Conservation (phyloP, 2,888 invertebrate species). For the Brachyptera risi region DNA sequence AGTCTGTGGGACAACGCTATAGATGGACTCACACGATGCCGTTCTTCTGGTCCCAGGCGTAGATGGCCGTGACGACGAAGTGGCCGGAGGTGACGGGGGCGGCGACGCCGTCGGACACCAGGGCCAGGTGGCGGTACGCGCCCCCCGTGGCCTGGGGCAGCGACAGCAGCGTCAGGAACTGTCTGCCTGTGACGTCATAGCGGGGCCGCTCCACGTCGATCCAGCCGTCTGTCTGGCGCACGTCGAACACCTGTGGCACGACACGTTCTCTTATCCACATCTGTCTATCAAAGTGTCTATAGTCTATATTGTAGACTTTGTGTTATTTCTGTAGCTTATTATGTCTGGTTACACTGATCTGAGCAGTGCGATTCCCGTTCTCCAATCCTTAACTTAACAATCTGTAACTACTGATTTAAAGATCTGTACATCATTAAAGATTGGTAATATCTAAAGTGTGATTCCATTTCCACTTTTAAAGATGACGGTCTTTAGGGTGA, state of each 20-base stretch:
- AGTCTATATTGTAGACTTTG: too few species aligned
- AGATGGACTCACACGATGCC: constrained; percentile 54
- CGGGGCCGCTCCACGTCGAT: constrained; percentile 54
- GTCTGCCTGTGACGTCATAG: constrained; percentile 47
- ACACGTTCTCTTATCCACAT: too few species aligned
- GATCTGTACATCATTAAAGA: too few species aligned
- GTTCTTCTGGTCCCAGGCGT: constrained; percentile 58
- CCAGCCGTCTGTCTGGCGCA: constrained; percentile 63
- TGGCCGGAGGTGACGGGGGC: constrained; percentile 54
- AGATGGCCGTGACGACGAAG: constrained; percentile 55
- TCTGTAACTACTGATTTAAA: too few species aligned
- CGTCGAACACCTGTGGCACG: not conserved
- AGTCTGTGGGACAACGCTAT: not conserved
- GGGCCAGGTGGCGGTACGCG: constrained; percentile 42
- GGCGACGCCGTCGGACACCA: constrained; percentile 36
- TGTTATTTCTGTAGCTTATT: too few species aligned
- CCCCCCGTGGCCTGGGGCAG: constrained; percentile 40
- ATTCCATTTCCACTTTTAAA: too few species aligned
- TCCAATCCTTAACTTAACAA: too few species aligned
- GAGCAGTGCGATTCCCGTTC: too few species aligned
- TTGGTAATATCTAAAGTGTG: too few species aligned
- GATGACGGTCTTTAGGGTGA: too few species aligned
- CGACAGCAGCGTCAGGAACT: constrained; percentile 45
- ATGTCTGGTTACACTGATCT: too few species aligned
- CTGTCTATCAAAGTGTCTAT: too few species aligned